Percentiles rank a stretch among this genome's conserved stretches.
phyloP scores from a whole-genome alignment of 2,797 vertebrate species.

The Triplophysa yarkandensis region DNA sequence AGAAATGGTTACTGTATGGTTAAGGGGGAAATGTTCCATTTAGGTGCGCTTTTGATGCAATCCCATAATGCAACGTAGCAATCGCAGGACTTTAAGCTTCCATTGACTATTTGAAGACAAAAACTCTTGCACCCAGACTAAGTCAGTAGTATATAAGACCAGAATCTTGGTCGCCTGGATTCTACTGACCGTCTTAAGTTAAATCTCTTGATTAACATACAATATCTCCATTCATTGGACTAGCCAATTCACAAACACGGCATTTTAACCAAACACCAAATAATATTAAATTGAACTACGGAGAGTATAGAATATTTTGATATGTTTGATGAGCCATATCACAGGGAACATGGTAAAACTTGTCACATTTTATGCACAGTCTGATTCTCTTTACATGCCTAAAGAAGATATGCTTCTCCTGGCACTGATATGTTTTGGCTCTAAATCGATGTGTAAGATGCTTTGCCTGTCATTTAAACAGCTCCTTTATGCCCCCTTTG shows the following conservation, averaged over 20 bases:
- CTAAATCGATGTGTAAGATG: constrained; percentile 44
- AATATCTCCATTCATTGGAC: not conserved
- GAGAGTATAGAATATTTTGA: no score
- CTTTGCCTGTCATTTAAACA: constrained; percentile 46
- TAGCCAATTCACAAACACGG: constrained; percentile 4
- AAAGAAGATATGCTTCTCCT: constrained; percentile 29
- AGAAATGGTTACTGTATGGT: not conserved
- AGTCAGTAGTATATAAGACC: no score
- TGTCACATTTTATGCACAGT: constrained; percentile 53
- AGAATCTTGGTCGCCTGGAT: not conserved
- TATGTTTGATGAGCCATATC: not conserved
- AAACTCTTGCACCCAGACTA: no score
- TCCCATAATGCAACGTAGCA: not conserved
- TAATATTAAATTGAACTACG: constrained; percentile 1
- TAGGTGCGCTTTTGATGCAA: no score
- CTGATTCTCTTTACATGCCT: constrained; percentile 55
- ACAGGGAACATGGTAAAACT: constrained; percentile 43
- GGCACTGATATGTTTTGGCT: constrained; percentile 48
- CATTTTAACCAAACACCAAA: constrained; percentile 35
- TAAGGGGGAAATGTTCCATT: no score
- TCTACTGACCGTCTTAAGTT: not conserved
- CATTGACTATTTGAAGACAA: no score
- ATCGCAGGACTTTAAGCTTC: not conserved
- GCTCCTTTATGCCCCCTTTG: not conserved
- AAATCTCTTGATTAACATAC: not conserved